A percentile compares a stretch with the other conserved stretches of the same genome.
phyloP scores from a whole-genome alignment of 2,888 invertebrate species.

The Stomorhina lunata region DNA sequence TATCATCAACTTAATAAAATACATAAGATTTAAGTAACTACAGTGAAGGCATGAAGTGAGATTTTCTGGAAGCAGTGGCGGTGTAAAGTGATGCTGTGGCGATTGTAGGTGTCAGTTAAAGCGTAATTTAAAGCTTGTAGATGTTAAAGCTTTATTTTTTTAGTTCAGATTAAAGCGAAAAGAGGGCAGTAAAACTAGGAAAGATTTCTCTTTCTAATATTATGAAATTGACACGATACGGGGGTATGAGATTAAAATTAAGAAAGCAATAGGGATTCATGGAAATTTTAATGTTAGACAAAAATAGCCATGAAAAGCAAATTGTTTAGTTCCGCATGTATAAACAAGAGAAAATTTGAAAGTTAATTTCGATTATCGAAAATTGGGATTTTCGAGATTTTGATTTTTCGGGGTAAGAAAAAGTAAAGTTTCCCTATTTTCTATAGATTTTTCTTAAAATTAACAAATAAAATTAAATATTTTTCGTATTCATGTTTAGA shows the following conservation, averaged over 20 bases:
- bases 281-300: not conserved
- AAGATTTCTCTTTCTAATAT: not conserved
- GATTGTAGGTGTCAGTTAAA: not conserved
- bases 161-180: conserved; percentile 67
- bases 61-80: not conserved
- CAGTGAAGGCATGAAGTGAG: not conserved
- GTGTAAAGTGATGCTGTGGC: conserved; percentile 8
- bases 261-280: not conserved
- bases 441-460: too few relatives aligned
- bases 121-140: not conserved
- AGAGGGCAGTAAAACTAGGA: conserved; percentile 74
- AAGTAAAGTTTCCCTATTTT: conserved; percentile 1
- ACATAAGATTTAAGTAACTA: conserved; percentile 28
- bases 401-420: not conserved
- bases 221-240: conserved; percentile 63
- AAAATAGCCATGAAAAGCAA: not conserved
- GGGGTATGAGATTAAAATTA: not conserved
- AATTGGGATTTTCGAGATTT: conserved; percentile 12
- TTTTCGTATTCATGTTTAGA: not conserved
- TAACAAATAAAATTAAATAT: too few relatives aligned
- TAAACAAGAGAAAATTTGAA: conserved; percentile 63
- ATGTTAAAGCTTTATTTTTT: not conserved
- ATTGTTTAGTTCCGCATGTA: conserved; percentile 35
- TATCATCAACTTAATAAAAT: not conserved
- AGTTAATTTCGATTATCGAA: conserved; percentile 41